Percentiles rank a stretch among this genome's conserved stretches.
These are phyloP conservation scores for Pelobates cultripes DNA, from an alignment of 2,797 vertebrate species.

Conservation along the genomic window DNA sequence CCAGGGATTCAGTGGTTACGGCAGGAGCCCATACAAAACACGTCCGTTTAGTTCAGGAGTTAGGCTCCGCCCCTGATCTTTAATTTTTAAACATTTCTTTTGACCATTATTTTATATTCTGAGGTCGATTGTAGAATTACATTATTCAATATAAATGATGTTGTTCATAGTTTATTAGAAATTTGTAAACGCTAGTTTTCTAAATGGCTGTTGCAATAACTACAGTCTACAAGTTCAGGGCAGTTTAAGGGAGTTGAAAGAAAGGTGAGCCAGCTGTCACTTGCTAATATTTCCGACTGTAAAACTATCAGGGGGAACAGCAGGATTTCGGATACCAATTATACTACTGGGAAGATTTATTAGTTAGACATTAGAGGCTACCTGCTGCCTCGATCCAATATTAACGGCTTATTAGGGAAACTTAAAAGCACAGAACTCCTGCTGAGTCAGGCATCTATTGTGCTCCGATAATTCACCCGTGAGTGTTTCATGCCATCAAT, in stretches of 20 bases:
- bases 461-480: conserved; percentile 41
- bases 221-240: background rate
- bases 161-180: background rate
- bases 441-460: conserved; percentile 48
- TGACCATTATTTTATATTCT: too few species aligned
- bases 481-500: conserved; percentile 42
- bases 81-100: too few species aligned
- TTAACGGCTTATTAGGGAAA: conserved; percentile 44
- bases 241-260: conserved; percentile 14
- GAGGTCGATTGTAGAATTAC: background rate
- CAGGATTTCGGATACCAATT: conserved; percentile 40
- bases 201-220: background rate
- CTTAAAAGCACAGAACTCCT: conserved; percentile 41
- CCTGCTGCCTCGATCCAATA: conserved; percentile 51
- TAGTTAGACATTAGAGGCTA: conserved; percentile 32
- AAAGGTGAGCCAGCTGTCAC: conserved; percentile 43
- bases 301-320: conserved; percentile 29
- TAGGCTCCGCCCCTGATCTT: too few species aligned
- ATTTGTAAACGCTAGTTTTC: background rate
- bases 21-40: too few species aligned
- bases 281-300: conserved; percentile 38
- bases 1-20: too few species aligned
- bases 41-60: too few species aligned
- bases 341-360: conserved; percentile 35
- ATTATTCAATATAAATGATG: background rate